phyloP scores from a whole-genome alignment of 2,888 invertebrate species.

The Lissonota sp. region DNA sequence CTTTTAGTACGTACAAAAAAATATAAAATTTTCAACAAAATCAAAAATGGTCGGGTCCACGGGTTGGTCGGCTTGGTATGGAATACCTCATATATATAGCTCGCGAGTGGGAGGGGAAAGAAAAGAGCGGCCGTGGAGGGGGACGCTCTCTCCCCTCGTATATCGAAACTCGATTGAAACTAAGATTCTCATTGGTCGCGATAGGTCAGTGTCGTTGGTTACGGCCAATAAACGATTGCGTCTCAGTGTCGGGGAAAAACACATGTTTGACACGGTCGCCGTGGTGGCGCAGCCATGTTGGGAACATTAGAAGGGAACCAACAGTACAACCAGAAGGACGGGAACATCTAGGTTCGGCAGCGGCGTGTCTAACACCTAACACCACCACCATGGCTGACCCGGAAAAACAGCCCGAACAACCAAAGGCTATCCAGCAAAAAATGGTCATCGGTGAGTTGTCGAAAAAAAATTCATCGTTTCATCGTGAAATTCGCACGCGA shows the following conservation, averaged over 20 bases:
- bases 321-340: constrained; percentile 84
- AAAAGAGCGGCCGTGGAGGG: neutral
- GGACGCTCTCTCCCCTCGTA: constrained; percentile 12
- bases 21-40: no score
- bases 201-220: constrained; percentile 48
- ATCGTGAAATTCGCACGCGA: neutral
- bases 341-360: constrained; percentile 85
- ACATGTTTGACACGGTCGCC: constrained; percentile 77
- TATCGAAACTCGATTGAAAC: constrained; percentile 37
- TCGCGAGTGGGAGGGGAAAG: constrained; percentile 34
- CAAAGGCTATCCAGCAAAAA: constrained; percentile 92
- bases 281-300: constrained; percentile 82
- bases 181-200: constrained; percentile 62
- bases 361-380: constrained; percentile 84
- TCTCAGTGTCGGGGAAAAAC: constrained; percentile 64
- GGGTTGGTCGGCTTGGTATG: no score
- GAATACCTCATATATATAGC: neutral
- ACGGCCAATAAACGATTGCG: constrained; percentile 69
- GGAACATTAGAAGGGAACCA: constrained; percentile 84
- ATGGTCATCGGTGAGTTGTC: constrained; percentile 90
- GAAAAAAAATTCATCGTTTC: constrained; percentile 7
- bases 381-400: constrained; percentile 98
- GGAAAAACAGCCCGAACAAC: constrained; percentile 92
- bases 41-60: no score
- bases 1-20: no score